phyloP scores from a whole-genome alignment of 1,140 invertebrate species.

The Tetragnatha versicolor region DNA sequence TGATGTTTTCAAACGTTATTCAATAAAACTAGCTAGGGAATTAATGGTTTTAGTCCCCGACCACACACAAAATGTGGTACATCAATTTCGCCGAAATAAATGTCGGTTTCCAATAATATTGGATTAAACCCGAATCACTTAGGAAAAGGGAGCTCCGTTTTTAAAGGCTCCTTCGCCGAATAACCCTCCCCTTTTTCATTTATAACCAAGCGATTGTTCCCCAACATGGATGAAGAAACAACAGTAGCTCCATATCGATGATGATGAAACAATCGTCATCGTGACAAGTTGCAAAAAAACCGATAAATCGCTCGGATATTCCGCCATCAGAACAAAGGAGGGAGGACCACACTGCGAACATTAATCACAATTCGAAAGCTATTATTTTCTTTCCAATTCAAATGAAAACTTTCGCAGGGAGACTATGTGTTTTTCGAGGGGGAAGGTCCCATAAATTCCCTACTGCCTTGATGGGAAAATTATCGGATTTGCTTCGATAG shows the following conservation, averaged over 20 bases:
- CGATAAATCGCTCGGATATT: conserved; percentile 20
- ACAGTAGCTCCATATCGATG: conserved; percentile 13
- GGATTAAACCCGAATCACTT: too few relatives aligned
- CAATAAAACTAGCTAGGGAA: too few relatives aligned
- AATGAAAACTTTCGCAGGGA: conserved; percentile 12
- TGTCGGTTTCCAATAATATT: too few relatives aligned
- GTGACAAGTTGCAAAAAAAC: conserved; percentile 30
- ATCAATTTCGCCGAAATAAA: too few relatives aligned
- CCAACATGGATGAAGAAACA: conserved; percentile 28
- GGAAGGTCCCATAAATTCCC: conserved; percentile 20
- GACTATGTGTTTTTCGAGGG: conserved; percentile 3
- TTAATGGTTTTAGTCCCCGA: too few relatives aligned
- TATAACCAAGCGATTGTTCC: conserved; percentile 40
- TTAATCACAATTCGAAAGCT: conserved; percentile 38
- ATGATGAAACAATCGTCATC: conserved; percentile 17
- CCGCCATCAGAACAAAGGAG: conserved; percentile 10
- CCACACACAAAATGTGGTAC: too few relatives aligned
- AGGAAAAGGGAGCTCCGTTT: too few relatives aligned
- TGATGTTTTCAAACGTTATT: too few relatives aligned
- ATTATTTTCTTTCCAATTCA: conserved; percentile 33
- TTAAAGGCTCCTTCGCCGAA: too few relatives aligned
- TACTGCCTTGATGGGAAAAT: conserved; percentile 12
- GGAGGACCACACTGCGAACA: conserved; percentile 7
- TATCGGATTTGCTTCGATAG: conserved; percentile 34
- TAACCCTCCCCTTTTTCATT: too few relatives aligned